Conservation (phyloP, 2,113 vertebrate species). For the Parus major region DNA sequence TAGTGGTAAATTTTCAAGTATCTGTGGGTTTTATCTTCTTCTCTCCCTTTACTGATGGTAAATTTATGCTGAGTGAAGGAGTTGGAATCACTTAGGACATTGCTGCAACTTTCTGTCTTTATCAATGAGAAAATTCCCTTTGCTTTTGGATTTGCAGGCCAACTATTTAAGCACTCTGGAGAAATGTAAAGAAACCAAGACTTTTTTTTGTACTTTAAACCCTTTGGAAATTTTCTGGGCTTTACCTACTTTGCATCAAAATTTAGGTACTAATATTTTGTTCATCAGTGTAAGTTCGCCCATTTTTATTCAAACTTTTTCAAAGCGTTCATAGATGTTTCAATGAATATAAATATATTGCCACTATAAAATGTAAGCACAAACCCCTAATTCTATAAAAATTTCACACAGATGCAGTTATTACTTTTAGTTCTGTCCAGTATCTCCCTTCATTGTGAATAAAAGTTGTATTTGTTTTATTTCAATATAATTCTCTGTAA, state of each 20-base stretch:
- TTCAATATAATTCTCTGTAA: background rate
- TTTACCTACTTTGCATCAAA: background rate
- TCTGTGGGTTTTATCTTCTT: background rate
- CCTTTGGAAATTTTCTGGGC: background rate
- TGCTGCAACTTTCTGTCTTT: background rate
- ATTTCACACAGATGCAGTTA: background rate
- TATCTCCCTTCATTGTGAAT: background rate
- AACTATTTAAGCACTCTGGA: background rate
- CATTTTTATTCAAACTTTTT: background rate
- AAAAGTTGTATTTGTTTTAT: background rate
- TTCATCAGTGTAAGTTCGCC: background rate
- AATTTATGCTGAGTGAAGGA: background rate
- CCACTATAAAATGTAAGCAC: background rate
- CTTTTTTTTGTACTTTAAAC: background rate
- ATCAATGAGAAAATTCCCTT: background rate
- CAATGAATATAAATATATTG: background rate
- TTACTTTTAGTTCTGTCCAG: background rate
- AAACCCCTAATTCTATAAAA: background rate
- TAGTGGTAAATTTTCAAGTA: background rate
- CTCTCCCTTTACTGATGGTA: background rate
- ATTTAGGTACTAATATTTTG: background rate
- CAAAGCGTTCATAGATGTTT: background rate
- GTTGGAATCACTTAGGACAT: background rate
- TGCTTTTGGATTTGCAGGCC: background rate
- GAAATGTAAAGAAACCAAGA: background rate